These are phyloP conservation scores for Deroptyus accipitrinus DNA, from an alignment of 2,113 vertebrate genomes.

Conservation along the genomic window DNA sequence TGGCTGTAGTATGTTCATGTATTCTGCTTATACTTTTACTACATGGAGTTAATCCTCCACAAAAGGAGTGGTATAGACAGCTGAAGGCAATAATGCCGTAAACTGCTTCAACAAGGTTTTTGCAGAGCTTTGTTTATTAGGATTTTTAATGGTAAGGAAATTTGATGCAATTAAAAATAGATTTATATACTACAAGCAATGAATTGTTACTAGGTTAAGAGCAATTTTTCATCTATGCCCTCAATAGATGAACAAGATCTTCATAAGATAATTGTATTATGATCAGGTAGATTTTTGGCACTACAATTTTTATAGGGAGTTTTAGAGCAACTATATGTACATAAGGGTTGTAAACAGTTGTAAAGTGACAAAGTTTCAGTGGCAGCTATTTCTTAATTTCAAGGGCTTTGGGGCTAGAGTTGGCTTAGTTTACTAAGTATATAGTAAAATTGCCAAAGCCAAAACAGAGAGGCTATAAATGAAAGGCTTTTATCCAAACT, in stretches of 20 bases:
- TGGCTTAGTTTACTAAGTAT: not conserved
- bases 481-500: not conserved
- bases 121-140: not conserved
- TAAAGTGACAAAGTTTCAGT: not conserved
- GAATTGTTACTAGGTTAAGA: not conserved
- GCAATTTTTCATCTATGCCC: not conserved
- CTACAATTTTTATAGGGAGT: not conserved
- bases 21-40: not conserved
- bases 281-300: not conserved
- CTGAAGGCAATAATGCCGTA: not conserved
- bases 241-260: not conserved
- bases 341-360: not conserved
- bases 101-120: not conserved
- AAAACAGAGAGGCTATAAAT: not conserved
- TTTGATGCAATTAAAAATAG: fast-evolving
- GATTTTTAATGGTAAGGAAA: not conserved
- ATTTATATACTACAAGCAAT: fast-evolving
- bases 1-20: fast-evolving
- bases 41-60: fast-evolving
- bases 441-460: not conserved
- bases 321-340: not conserved
- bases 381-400: not conserved
- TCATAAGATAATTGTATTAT: not conserved
- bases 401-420: not conserved
- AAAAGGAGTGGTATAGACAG: too few relatives aligned